A percentile compares a stretch with the other conserved stretches of the same genome.
phyloP scores from a whole-genome alignment of 2,888 invertebrate species.

The Calephelis perditalis region DNA sequence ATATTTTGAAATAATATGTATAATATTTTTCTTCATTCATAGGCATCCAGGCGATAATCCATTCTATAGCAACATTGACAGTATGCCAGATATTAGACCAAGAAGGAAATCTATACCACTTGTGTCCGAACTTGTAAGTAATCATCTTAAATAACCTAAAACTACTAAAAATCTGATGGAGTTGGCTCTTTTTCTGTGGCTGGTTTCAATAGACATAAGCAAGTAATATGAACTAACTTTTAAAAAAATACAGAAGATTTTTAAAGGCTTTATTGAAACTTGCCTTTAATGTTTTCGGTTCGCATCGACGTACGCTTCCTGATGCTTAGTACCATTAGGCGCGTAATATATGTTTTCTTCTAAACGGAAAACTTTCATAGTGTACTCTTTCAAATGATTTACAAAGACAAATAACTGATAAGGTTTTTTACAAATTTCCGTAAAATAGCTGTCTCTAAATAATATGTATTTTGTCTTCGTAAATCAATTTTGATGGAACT shows the following conservation, averaged over 20 bases:
- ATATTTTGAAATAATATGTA: not conserved
- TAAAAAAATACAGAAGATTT: constrained; percentile 10
- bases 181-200: constrained; percentile 53
- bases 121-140: constrained; percentile 98
- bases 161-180: constrained; percentile 51
- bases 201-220: constrained; percentile 59
- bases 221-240: constrained; percentile 14
- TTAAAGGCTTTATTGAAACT: constrained; percentile 47
- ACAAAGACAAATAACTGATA: constrained; percentile 18
- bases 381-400: constrained; percentile 44
- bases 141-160: constrained; percentile 31
- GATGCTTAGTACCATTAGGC: constrained; percentile 75
- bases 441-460: no score
- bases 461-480: constrained; percentile 9
- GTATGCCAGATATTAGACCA: constrained; percentile 99
- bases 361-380: constrained; percentile 52
- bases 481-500: constrained; percentile 1
- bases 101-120: constrained; percentile 97
- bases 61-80: constrained; percentile 99
- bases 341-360: constrained; percentile 77
- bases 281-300: constrained; percentile 69
- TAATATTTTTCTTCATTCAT: constrained; percentile 38
- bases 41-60: constrained; percentile 97
- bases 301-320: constrained; percentile 72
- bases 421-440: not conserved